Conservation (phyloP, 2,113 vertebrate species). For the Heteronetta atricapilla region DNA sequence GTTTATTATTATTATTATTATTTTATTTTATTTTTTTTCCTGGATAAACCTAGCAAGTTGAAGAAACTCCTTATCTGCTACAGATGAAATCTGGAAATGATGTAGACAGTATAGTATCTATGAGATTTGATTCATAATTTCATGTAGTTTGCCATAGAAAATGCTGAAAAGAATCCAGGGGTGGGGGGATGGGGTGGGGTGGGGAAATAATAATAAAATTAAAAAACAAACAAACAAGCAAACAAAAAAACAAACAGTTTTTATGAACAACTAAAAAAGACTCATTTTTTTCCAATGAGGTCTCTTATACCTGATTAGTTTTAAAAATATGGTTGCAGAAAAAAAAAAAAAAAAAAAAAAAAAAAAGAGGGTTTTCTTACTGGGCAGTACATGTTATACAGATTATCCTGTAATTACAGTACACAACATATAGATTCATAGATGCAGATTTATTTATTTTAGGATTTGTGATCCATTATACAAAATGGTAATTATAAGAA, state of each 20-base stretch:
- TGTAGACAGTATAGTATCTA: background rate
- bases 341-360: too few relatives aligned
- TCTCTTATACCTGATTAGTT: background rate
- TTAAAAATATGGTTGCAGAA: background rate
- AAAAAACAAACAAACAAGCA: background rate
- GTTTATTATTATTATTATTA: background rate
- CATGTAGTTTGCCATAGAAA: background rate
- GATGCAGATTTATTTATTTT: background rate
- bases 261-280: background rate
- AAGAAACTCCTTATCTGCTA: background rate
- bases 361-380: background rate
- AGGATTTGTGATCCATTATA: background rate
- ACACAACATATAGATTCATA: background rate
- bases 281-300: background rate
- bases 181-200: too few relatives aligned
- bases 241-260: background rate
- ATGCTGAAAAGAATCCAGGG: background rate
- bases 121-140: background rate
- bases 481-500: background rate
- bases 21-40: background rate
- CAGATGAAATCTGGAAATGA: background rate
- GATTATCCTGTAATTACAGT: background rate
- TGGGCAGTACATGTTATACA: background rate
- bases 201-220: too few relatives aligned
- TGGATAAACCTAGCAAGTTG: background rate